Percentiles rank a stretch among this genome's conserved stretches.
Conservation (phyloP, 2,888 invertebrate species). For the Strigamia maritima region DNA sequence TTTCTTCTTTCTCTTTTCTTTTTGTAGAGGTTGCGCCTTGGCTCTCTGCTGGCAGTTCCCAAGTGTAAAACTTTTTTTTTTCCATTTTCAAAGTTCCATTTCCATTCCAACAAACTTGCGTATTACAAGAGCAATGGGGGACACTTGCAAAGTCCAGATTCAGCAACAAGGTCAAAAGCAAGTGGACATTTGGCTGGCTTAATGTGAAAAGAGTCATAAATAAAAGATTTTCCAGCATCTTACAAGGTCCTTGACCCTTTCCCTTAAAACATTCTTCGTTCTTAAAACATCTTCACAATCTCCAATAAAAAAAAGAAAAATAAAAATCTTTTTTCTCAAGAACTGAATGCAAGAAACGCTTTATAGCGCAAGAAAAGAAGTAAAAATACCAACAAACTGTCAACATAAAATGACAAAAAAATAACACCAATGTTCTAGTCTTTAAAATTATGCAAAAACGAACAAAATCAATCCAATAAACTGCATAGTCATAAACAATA, state of each 20-base stretch:
- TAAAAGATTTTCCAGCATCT: background rate
- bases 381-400: background rate
- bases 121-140: background rate
- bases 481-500: too few species aligned
- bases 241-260: background rate
- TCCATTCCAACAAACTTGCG: background rate
- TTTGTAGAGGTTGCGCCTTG: background rate
- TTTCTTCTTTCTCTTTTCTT: background rate
- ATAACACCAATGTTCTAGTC: too few species aligned
- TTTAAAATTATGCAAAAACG: too few species aligned
- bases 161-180: background rate
- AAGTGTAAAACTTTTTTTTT: background rate
- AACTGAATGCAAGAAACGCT: background rate
- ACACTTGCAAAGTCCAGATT: background rate
- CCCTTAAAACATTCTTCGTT: background rate
- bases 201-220: background rate
- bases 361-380: background rate
- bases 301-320: background rate
- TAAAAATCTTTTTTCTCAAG: background rate
- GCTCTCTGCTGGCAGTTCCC: background rate
- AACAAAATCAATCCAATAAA: background rate
- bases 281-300: background rate
- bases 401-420: background rate
- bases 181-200: background rate
- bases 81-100: background rate